Conservation (phyloP, 2,888 invertebrate genomes). For the Limnephilus rhombicus region DNA sequence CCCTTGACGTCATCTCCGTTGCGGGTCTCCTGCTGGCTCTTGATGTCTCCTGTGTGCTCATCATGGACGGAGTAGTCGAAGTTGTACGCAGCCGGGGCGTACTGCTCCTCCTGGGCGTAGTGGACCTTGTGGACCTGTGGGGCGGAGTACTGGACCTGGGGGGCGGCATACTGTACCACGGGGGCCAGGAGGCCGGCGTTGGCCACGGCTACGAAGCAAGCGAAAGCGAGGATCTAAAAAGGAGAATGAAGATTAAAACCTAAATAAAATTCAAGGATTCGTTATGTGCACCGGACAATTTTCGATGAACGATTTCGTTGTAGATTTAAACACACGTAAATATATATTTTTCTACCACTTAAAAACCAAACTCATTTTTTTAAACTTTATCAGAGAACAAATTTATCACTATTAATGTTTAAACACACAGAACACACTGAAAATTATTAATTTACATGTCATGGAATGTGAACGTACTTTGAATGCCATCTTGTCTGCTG, state of each 20-base stretch:
- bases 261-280: no score
- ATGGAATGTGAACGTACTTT: constrained; percentile 45
- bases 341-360: no score
- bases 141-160: constrained; percentile 57
- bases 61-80: constrained; percentile 59
- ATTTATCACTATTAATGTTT: no score
- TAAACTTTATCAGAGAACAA: no score
- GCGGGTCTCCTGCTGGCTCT: constrained; percentile 75
- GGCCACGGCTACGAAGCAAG: constrained; percentile 59
- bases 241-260: not conserved
- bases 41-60: constrained; percentile 73
- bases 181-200: constrained; percentile 53
- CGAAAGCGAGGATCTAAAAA: constrained; percentile 56
- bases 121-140: constrained; percentile 54
- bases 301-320: no score
- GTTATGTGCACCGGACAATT: no score
- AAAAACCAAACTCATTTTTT: no score
- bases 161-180: constrained; percentile 58
- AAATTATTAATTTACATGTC: not conserved
- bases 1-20: constrained; percentile 74
- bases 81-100: constrained; percentile 61
- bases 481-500: constrained; percentile 53
- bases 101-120: constrained; percentile 42
- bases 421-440: no score
- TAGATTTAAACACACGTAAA: no score